A percentile compares a stretch with the other conserved stretches of the same genome.
These are phyloP conservation scores for Polypterus senegalus DNA, from an alignment of 2,113 vertebrate genomes.

Conservation along the genomic window DNA sequence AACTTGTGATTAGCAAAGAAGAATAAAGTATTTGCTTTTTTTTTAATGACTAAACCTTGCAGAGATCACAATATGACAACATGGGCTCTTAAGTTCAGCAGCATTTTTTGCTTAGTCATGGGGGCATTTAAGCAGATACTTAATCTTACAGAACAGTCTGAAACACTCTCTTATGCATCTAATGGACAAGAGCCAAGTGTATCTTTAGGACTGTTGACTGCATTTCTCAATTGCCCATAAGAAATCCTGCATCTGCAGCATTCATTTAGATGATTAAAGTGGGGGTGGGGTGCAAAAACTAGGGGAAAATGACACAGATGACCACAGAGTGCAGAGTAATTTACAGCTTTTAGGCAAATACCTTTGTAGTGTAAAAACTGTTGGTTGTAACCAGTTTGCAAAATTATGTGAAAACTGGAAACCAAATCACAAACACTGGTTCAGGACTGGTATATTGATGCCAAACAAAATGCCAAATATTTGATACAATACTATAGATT, in stretches of 20 bases:
- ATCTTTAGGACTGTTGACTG: constrained; percentile 21
- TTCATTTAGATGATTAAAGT: not conserved
- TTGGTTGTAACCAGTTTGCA: not conserved
- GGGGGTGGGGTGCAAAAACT: not conserved
- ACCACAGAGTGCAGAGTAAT: no score
- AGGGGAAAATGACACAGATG: no score
- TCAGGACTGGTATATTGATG: no score
- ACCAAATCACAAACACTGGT: no score
- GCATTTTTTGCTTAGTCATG: constrained; percentile 33
- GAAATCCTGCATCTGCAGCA: not conserved
- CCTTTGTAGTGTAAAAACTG: not conserved
- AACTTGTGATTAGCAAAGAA: constrained; percentile 4
- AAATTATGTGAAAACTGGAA: no score
- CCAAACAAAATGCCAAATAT: no score
- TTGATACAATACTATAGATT: no score
- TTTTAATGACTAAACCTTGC: not conserved
- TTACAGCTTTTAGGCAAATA: no score
- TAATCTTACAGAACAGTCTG: constrained; percentile 14
- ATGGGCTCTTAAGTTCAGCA: constrained; percentile 13
- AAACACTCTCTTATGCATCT: constrained; percentile 22
- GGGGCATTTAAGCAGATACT: constrained; percentile 22
- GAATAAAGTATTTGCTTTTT: constrained; percentile 3
- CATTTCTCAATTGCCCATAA: constrained; percentile 10
- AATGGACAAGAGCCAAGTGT: constrained; percentile 24
- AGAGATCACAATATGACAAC: constrained; percentile 15